phyloP scores from a whole-genome alignment of 1,140 invertebrate species.

The Pseudomyrmex dendroicus region DNA sequence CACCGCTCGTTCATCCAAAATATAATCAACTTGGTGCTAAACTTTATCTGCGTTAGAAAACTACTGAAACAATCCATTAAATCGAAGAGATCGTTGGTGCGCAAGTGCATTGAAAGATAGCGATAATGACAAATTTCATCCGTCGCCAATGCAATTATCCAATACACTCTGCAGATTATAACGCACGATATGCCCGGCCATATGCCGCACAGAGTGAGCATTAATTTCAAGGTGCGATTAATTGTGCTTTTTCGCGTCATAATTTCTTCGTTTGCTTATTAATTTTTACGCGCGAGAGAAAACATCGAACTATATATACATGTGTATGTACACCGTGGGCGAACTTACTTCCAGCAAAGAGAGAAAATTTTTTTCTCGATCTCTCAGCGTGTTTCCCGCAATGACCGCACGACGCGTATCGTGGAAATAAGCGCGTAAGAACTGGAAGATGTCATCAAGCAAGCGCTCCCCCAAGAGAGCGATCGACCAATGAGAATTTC shows the following conservation, averaged over 20 bases:
- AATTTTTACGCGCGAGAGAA: background rate
- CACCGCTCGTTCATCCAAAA: slow-evolving; percentile 45
- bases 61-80: slow-evolving; percentile 51
- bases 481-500: slow-evolving; percentile 18
- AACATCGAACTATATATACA: background rate
- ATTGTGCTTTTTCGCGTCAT: slow-evolving; percentile 44
- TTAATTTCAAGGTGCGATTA: slow-evolving; percentile 42
- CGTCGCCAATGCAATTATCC: slow-evolving; percentile 40
- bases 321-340: background rate
- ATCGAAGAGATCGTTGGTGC: slow-evolving; percentile 28
- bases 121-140: slow-evolving; percentile 42
- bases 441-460: slow-evolving; percentile 25
- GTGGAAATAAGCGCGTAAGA: slow-evolving; percentile 6
- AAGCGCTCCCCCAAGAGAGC: background rate
- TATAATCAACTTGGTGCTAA: slow-evolving; percentile 37
- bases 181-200: slow-evolving; percentile 31
- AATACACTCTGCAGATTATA: slow-evolving; percentile 41
- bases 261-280: background rate
- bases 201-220: slow-evolving; percentile 33
- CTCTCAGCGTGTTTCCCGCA: background rate
- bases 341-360: background rate
- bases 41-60: slow-evolving; percentile 32
- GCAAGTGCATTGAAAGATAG: slow-evolving; percentile 32
- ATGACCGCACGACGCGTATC: slow-evolving; percentile 5
- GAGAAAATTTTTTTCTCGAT: background rate